These are phyloP conservation scores for Stylophora pistillata DNA, from an alignment of 64 coral and sea anemone genomes.

Conservation along the genomic window DNA sequence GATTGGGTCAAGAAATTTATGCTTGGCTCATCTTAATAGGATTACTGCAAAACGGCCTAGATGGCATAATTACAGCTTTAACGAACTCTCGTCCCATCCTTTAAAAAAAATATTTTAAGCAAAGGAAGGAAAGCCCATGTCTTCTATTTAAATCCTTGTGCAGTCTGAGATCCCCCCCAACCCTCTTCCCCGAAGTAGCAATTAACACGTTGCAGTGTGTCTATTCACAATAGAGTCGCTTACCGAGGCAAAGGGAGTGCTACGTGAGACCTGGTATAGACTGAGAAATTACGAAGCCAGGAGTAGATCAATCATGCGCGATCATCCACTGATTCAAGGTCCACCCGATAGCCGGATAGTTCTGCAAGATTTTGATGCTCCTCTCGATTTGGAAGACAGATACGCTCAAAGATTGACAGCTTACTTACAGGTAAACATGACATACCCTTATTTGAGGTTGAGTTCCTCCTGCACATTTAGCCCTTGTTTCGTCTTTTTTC, in stretches of 20 bases:
- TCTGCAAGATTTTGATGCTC: slow-evolving; percentile 34
- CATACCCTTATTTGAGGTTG: not conserved
- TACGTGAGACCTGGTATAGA: slow-evolving; percentile 46
- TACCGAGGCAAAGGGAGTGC: slow-evolving; percentile 18
- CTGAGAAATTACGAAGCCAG: not conserved
- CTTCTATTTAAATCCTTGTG: no score
- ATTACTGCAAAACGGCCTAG: no score
- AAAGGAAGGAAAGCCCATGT: no score
- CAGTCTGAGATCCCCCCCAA: no score
- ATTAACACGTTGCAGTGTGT: not conserved
- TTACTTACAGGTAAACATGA: slow-evolving; percentile 37
- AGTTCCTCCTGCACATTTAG: not conserved
- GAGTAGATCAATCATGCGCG: slow-evolving; percentile 4
- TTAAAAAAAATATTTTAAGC: no score
- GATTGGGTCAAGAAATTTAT: no score
- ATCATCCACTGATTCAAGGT: slow-evolving; percentile 12
- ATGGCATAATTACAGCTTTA: no score
- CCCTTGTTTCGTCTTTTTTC: no score
- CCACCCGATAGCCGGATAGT: slow-evolving; percentile 7
- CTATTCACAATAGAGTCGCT: slow-evolving; percentile 4
- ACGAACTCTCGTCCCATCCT: no score
- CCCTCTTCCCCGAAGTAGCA: no score
- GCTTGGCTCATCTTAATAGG: no score
- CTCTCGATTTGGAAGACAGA: not conserved
- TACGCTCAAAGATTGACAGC: slow-evolving; percentile 47